Evolutionary conservation across 2,797 vertebrate species (phyloP).

Genomic region (Thripadectes ignobilis): DNA sequence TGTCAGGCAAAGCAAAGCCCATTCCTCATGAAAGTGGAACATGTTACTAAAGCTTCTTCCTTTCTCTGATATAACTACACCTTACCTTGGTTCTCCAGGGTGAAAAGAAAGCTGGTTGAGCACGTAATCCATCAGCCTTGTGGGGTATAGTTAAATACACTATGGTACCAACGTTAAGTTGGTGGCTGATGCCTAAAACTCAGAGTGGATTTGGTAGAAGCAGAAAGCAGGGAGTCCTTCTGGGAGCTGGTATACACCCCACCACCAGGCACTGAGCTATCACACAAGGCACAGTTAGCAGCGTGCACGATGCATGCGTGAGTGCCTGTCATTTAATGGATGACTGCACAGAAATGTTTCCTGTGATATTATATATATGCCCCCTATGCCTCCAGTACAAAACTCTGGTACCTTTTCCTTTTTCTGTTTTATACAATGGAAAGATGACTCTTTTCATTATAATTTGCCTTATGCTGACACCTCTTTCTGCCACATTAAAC

Average conservation of each 20-base stretch:
- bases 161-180: not conserved
- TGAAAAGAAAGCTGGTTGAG: not conserved
- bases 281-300: not conserved
- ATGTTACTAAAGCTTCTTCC: not conserved
- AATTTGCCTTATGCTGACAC: not conserved
- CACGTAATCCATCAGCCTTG: not conserved
- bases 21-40: not conserved
- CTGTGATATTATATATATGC: not conserved
- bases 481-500: not conserved
- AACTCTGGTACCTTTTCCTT: not conserved
- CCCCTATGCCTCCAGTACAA: not conserved
- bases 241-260: not conserved
- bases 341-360: not conserved
- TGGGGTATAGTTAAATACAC: not conserved
- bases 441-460: not conserved
- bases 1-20: not conserved
- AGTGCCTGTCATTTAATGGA: not conserved
- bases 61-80: not conserved
- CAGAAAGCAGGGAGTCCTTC: not conserved
- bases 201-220: not conserved
- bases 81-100: not conserved
- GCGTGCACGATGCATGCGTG: not conserved
- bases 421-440: not conserved
- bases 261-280: fast-evolving
- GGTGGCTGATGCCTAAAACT: not conserved